These are phyloP conservation scores for Hydrochoerus hydrochaeris DNA, from an alignment of 2,113 vertebrate species.

Conservation along the genomic window DNA sequence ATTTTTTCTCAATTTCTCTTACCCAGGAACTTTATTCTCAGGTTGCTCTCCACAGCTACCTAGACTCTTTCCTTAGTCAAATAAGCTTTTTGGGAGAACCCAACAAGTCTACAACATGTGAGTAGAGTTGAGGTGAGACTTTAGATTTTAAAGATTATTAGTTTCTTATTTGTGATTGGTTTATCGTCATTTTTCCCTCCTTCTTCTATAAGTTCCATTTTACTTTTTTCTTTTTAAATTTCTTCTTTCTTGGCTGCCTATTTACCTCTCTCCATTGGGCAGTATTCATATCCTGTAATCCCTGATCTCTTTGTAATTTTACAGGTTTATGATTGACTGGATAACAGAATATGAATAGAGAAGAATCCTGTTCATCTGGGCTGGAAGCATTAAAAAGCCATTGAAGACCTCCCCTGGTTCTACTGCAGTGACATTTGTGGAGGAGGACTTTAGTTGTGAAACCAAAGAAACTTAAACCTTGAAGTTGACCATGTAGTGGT, in stretches of 20 bases:
- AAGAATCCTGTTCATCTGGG: background rate
- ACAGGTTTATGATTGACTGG: background rate
- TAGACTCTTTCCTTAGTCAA: background rate
- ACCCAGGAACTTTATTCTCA: slow-evolving; percentile 28
- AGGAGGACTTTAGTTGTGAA: background rate
- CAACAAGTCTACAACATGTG: background rate
- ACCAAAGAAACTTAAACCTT: background rate
- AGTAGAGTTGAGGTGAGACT: slow-evolving; percentile 11
- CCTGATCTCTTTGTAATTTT: background rate
- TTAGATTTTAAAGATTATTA: slow-evolving; percentile 21
- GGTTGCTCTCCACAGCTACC: background rate
- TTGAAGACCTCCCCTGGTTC: background rate
- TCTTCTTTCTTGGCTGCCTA: background rate
- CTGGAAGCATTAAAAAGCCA: background rate
- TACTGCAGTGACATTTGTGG: background rate
- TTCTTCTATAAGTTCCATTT: background rate
- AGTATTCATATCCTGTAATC: background rate
- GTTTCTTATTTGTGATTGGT: slow-evolving; percentile 10
- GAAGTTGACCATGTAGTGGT: background rate
- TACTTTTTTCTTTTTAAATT: background rate
- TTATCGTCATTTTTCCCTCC: background rate
- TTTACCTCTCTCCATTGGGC: background rate
- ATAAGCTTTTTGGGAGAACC: background rate
- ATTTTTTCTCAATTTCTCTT: background rate
- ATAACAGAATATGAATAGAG: background rate